Conservation (phyloP, 2,113 vertebrate genomes). For the Leptocoma aspasia region DNA sequence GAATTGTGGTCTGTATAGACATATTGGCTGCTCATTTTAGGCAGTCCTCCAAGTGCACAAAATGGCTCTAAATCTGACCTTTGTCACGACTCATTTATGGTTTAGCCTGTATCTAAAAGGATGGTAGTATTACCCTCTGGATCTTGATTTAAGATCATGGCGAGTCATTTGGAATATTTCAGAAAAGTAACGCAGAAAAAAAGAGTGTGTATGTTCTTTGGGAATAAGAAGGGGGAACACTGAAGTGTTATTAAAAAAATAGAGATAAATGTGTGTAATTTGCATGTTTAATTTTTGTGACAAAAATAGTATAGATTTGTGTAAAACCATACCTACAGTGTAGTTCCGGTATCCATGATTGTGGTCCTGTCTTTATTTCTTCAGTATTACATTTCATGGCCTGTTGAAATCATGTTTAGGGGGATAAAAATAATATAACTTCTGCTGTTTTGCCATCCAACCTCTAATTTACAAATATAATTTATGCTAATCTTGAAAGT, state of each 20-base stretch:
- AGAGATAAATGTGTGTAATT: background rate
- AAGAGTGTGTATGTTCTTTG: background rate
- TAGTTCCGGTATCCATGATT: background rate
- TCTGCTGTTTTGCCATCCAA: conserved; percentile 67
- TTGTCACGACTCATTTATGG: background rate
- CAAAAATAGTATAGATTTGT: background rate
- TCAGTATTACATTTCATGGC: conserved; percentile 31
- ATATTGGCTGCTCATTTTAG: background rate
- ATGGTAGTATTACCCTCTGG: background rate
- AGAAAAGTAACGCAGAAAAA: background rate
- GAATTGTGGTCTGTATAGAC: background rate
- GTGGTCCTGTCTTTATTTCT: conserved; percentile 1
- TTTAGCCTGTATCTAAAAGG: background rate
- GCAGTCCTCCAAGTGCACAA: background rate
- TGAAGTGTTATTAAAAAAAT: background rate
- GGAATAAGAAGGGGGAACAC: background rate
- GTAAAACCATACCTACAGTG: background rate
- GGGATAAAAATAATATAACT: conserved; percentile 64
- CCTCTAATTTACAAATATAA: conserved; percentile 70
- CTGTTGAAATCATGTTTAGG: conserved; percentile 58
- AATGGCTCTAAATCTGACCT: background rate
- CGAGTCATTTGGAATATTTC: background rate
- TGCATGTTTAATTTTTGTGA: background rate
- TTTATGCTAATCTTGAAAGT: conserved; percentile 76
- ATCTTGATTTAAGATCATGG: background rate